Base-by-base conservation (phyloP, 1,140 invertebrate genomes). In the Bicyclus anynana region DNA sequence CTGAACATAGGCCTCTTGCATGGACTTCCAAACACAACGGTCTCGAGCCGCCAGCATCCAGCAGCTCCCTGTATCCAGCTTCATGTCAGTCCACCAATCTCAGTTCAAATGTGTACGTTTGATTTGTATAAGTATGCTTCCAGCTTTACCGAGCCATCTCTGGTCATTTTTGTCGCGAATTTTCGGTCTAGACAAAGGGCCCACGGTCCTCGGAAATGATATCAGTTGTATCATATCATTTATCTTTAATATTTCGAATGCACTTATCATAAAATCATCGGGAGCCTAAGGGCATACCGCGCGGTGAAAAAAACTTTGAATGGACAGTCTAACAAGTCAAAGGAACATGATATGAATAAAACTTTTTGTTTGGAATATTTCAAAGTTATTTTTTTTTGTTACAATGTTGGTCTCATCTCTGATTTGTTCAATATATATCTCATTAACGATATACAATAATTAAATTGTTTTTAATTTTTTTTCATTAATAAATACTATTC, bases 181-280 rank as follows among this genome's bases (percentile, higher is more conserved):
- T 40, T 53, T 53, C 51, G 51, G 51, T 53, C 7, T 44, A 21
- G 38, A 53, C 51, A 53, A 53, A 53, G 51, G 40, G 5, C n/a
- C 21, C 9, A 13, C 14, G 14, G 18, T n/a, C 12, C 21, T 42
- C 44, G 20, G 7, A 27, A 47, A 42, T 38, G 26, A 44, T 53
- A 53, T 53, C 51, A 16, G 44, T 20, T 20, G n/a, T 42, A 42
- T 53, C 50, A 21, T 53, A 44, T 53, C 51, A 27, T 53, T 53
- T 53, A 53, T 53, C 51, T 53, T 29, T 44, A 26, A 29, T 53
- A 53, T 53, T 42, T 53, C 12, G 27, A 44, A 44, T 53, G 13
- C 38, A 44, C 20, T 53, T 53, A 53, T 53, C 51, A 38, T 29
- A 44, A 44, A 53, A 53, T 53, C 51, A 53, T 40, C 37, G 50